Evolutionary conservation across 2,888 invertebrate species (phyloP), one percentile per base, ranked within the genome.

Genomic region (Lochmaea capreae): DNA sequence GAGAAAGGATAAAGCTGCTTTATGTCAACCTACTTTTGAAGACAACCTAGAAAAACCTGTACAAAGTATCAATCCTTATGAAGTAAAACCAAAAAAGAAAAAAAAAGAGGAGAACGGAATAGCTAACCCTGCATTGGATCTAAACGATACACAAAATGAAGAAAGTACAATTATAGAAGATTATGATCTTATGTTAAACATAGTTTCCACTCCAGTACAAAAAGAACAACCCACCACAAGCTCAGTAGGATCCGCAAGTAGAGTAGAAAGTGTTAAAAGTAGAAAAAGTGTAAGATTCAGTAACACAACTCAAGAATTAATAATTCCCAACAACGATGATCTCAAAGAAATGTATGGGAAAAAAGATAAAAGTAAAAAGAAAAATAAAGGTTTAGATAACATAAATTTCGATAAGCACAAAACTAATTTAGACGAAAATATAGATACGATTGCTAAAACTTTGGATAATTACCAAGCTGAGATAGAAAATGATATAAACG

Each of bases 401-500:
- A 57, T 65, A 6, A 83, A 78, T 26, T 85, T 85, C 65, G 81
- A 84, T 71, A 74, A 73, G 49, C 71, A 77, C 16, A 71, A 70
- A 18, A 74, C 46, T n/a, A 72, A 67, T 18, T 66, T 86, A 5
- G 83, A 86, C 58, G 85, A 86, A 77, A 83, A 83, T 52, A 76
- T 84, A 6, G 76, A 81, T 61, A 69, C 77, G 1, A 82, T 87
- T 8, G 78, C 84, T 1, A 81, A 83, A 59, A 82, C 80, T 3
- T 77, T 87, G 5, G 87, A 87, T 54, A 79, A 72, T 12, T 86
- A 78, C 73, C 85, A 87, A 78, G 85, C 86, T 0, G 85, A 87
- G 76, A 83, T 87, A 14, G 87, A 87, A 78, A 87, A 87, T 72
- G 84, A 85, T 67, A 83, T 87, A 11, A 87, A 87, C 71, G 86